Evolutionary conservation across 30 jellyfish, hydroid and myxozoan species (phyloP).

Genomic region (Thelohanellus kitauei): DNA sequence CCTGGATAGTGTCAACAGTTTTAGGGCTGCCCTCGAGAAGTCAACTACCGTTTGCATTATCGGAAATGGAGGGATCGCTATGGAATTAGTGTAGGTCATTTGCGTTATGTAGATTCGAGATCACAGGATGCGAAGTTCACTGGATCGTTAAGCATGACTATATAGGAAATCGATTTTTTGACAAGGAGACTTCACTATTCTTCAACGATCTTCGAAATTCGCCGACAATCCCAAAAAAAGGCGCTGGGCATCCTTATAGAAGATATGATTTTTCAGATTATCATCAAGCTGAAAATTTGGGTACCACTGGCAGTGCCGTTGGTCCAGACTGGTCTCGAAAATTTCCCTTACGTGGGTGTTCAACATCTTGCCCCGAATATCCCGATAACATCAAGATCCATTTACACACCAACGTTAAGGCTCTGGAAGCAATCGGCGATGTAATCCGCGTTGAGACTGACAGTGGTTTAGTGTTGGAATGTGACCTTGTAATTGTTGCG

Average conservation of each 20-base stretch:
- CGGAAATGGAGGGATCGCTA: constrained; percentile 91
- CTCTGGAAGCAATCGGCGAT: too few species aligned
- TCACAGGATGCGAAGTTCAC: constrained; percentile 22
- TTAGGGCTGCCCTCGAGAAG: constrained; percentile 10
- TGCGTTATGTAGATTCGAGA: constrained; percentile 15
- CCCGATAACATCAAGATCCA: too few species aligned
- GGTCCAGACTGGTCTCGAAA: constrained; percentile 98
- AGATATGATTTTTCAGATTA: constrained; percentile 3
- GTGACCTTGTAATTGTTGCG: constrained; percentile 36
- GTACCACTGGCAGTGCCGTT: constrained; percentile 24
- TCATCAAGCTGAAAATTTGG: constrained; percentile 1
- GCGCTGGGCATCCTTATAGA: constrained; percentile 1
- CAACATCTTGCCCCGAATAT: too few species aligned
- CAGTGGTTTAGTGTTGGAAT: constrained; percentile 17
- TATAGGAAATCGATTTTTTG: constrained; percentile 39
- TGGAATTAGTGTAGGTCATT: constrained; percentile 40
- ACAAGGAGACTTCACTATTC: constrained; percentile 24
- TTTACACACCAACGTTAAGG: too few species aligned
- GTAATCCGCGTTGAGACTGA: too few species aligned
- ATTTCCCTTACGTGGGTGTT: too few species aligned
- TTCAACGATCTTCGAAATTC: neutral
- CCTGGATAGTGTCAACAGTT: constrained; percentile 32
- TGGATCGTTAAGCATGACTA: constrained; percentile 46
- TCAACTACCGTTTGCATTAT: constrained; percentile 25
- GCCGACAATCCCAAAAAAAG: neutral